A percentile compares a stretch with the other conserved stretches of the same genome.
These are phyloP conservation scores for Anableps anableps DNA, from an alignment of 2,797 vertebrate species.

Conservation along the genomic window DNA sequence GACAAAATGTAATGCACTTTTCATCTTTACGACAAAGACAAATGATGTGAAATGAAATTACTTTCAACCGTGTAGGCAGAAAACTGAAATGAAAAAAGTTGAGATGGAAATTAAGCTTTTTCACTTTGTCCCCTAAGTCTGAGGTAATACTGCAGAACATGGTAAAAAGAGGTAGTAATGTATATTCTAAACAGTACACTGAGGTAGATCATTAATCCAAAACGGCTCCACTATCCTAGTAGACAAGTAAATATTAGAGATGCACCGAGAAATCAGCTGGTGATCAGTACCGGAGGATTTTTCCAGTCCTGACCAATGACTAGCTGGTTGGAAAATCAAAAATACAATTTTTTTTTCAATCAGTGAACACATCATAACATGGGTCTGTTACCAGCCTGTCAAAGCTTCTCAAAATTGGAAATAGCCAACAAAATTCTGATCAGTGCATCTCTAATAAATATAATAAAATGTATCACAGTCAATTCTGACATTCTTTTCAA, in stretches of 20 bases:
- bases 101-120: conserved; percentile 79
- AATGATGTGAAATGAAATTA: conserved; percentile 64
- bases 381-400: not conserved
- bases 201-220: conserved; percentile 92
- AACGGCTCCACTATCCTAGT: conserved; percentile 82
- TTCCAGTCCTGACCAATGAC: not conserved
- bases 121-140: conserved; percentile 87
- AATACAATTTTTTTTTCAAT: not conserved
- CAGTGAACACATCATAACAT: not conserved
- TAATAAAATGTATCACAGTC: conserved; percentile 79
- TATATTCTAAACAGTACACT: conserved; percentile 78
- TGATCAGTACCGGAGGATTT: not conserved
- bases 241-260: conserved; percentile 60
- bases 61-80: conserved; percentile 61
- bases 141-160: conserved; percentile 83
- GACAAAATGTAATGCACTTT: conserved; percentile 76
- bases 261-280: not conserved
- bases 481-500: conserved; percentile 80
- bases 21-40: conserved; percentile 65
- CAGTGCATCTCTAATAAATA: conserved; percentile 67
- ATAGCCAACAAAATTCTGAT: not conserved
- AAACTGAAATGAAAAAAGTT: conserved; percentile 39
- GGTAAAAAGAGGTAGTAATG: conserved; percentile 89
- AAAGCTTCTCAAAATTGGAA: not conserved
- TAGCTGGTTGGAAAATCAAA: not conserved